phyloP scores from a whole-genome alignment of 2,797 vertebrate species.

The Gymnothorax javanicus region DNA sequence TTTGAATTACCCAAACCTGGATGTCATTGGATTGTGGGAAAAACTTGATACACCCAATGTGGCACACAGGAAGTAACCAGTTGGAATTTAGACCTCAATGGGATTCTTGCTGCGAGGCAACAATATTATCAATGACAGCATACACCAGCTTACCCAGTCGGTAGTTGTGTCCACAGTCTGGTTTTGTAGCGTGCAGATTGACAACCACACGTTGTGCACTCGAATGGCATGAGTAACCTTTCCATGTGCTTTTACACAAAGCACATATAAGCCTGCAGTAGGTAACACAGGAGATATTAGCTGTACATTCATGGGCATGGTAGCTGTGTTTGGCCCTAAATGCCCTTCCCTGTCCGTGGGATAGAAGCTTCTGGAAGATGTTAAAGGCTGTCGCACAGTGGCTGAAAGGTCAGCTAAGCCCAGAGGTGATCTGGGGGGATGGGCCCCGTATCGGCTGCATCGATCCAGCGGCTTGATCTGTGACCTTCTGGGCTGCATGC shows the following conservation, averaged over 20 bases:
- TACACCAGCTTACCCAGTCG: background rate
- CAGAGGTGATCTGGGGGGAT: slow-evolving; percentile 1
- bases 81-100: background rate
- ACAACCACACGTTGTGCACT: background rate
- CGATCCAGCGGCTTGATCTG: slow-evolving; percentile 2
- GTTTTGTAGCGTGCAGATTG: background rate
- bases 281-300: background rate
- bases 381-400: background rate
- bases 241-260: background rate
- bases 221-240: too few relatives aligned
- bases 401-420: slow-evolving; percentile 15
- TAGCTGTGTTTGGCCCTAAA: background rate
- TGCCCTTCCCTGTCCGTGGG: background rate
- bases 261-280: background rate
- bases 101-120: background rate
- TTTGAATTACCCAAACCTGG: background rate
- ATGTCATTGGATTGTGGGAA: background rate
- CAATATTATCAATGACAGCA: background rate
- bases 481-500: slow-evolving; percentile 1
- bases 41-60: background rate
- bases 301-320: background rate
- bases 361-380: background rate
- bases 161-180: background rate
- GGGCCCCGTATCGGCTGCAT: background rate
- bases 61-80: background rate